Percentiles rank a stretch among this genome's conserved stretches.
Conservation (phyloP, 1,140 invertebrate genomes). For the Drepana arcuata region DNA sequence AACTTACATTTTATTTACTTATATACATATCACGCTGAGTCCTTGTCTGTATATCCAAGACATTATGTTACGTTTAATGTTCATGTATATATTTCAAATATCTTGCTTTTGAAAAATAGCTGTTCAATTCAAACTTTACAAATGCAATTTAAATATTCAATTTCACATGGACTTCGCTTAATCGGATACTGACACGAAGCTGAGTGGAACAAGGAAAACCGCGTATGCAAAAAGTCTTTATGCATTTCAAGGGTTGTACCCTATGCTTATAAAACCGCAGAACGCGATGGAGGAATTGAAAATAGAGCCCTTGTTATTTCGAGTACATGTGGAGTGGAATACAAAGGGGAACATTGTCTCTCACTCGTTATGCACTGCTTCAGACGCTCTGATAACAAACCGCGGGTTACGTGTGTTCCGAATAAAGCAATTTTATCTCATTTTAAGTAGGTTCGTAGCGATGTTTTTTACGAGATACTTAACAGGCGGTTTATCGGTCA, state of each 20-base stretch:
- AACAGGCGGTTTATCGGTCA: too few relatives aligned
- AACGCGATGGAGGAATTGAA: slow-evolving; percentile 55
- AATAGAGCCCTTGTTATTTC: slow-evolving; percentile 62
- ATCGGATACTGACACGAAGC: slow-evolving; percentile 15
- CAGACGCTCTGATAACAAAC: slow-evolving; percentile 45
- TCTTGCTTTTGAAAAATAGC: too few relatives aligned
- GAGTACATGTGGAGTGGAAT: slow-evolving; percentile 51
- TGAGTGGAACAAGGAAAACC: slow-evolving; percentile 18
- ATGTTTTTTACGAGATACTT: too few relatives aligned
- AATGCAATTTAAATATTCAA: slow-evolving; percentile 14
- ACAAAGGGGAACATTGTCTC: slow-evolving; percentile 51
- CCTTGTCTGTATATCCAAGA: too few relatives aligned
- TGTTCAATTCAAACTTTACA: too few relatives aligned
- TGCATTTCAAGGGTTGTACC: slow-evolving; percentile 36
- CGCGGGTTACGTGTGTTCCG: slow-evolving; percentile 11
- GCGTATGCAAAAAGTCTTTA: slow-evolving; percentile 34
- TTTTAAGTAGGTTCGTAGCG: too few relatives aligned
- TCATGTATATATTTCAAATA: too few relatives aligned
- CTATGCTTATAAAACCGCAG: slow-evolving; percentile 39
- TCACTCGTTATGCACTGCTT: slow-evolving; percentile 32
- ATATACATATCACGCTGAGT: too few relatives aligned
- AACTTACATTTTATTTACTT: too few relatives aligned
- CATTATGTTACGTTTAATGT: too few relatives aligned
- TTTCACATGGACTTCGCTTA: slow-evolving; percentile 16
- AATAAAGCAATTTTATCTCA: slow-evolving; percentile 1